Conservation (phyloP, 2,888 invertebrate genomes). For the Cosmia pyralina region DNA sequence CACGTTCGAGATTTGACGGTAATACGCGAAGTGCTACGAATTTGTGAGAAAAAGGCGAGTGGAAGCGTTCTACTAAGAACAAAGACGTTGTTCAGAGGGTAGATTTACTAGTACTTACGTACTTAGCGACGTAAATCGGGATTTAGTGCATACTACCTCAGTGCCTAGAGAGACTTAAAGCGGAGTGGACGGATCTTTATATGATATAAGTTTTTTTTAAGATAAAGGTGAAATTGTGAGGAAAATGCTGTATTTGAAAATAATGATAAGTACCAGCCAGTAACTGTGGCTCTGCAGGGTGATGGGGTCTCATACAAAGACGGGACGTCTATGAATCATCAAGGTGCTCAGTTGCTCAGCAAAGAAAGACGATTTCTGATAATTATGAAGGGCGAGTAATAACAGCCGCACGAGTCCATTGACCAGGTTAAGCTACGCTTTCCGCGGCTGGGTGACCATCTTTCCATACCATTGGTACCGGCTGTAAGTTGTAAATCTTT, state of each 20-base stretch:
- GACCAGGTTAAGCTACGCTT: no score
- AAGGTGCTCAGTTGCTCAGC: neutral
- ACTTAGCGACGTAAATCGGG: conserved; percentile 60
- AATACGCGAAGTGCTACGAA: conserved; percentile 30
- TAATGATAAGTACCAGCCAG: neutral
- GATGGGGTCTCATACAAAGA: neutral
- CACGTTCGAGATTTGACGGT: conserved; percentile 52
- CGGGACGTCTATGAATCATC: neutral
- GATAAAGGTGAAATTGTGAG: conserved; percentile 3
- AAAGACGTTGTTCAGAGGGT: conserved; percentile 37
- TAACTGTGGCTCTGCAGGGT: neutral
- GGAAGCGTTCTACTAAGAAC: conserved; percentile 14
- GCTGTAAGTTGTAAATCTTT: no score
- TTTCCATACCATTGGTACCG: no score
- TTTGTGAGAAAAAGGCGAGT: conserved; percentile 35
- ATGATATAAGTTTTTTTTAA: conserved; percentile 50
- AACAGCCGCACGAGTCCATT: no score
- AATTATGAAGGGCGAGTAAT: no score
- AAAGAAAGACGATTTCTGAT: neutral
- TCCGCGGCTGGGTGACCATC: no score
- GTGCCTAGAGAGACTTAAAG: conserved; percentile 35
- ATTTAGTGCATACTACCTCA: conserved; percentile 54
- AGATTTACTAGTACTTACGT: conserved; percentile 60
- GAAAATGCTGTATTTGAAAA: neutral
- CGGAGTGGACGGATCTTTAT: conserved; percentile 35